These are phyloP conservation scores for Muraenolepis orangiensis DNA, from an alignment of 2,797 vertebrate genomes.

Conservation along the genomic window DNA sequence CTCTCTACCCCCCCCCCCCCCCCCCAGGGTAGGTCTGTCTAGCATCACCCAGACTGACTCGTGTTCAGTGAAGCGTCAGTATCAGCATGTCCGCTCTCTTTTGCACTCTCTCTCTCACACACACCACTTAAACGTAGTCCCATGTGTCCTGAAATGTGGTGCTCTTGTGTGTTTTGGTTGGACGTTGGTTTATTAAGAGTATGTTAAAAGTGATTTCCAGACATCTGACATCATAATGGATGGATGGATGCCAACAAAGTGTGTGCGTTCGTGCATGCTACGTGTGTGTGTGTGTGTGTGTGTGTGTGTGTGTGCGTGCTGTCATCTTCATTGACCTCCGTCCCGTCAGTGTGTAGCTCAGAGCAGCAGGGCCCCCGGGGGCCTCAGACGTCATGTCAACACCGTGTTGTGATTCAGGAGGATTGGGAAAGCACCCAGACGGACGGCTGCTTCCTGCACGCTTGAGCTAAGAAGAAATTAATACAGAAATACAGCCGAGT, in stretches of 20 bases:
- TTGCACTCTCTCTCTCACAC: not conserved
- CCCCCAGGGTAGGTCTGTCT: not conserved
- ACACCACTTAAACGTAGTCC: not conserved
- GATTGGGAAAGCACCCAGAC: slow-evolving; percentile 9
- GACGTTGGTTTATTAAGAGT: not conserved
- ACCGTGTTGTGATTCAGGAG: slow-evolving; percentile 23
- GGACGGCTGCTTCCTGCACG: slow-evolving; percentile 17
- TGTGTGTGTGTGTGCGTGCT: slow-evolving; percentile 44
- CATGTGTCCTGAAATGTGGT: not conserved
- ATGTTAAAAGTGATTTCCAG: not conserved
- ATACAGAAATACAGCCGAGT: slow-evolving; percentile 17
- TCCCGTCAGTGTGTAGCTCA: slow-evolving; percentile 33
- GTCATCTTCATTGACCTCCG: slow-evolving; percentile 67
- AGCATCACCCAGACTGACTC: not conserved
- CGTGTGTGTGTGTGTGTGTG: slow-evolving; percentile 4
- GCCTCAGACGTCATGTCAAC: slow-evolving; percentile 53
- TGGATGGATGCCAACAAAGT: not conserved
- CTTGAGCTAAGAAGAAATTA: slow-evolving; percentile 25
- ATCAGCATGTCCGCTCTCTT: too few species aligned
- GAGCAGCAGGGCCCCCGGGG: slow-evolving; percentile 38
- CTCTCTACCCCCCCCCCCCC: too few species aligned
- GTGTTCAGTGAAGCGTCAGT: not conserved
- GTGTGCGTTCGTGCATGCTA: slow-evolving; percentile 1
- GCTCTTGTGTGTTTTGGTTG: not conserved
- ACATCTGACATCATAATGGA: not conserved